Evolutionary conservation across 2,888 invertebrate genomes (phyloP).

Genomic region (Microplitis deprimator): DNA sequence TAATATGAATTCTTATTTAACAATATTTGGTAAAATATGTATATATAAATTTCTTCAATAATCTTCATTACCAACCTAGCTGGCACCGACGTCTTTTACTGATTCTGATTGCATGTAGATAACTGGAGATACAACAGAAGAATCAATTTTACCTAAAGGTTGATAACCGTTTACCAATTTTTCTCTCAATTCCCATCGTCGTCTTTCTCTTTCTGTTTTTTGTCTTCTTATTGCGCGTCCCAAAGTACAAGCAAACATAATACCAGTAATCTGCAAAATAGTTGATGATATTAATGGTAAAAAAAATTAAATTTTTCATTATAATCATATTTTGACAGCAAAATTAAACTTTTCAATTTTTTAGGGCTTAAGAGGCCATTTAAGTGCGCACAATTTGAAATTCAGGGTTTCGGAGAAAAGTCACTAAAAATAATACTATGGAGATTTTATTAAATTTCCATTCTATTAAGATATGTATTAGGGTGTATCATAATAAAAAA

Average conservation of each 20-base stretch:
- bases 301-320: background rate
- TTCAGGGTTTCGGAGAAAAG: too few species aligned
- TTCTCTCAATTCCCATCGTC: constrained; percentile 80
- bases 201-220: constrained; percentile 81
- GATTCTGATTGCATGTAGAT: constrained; percentile 63
- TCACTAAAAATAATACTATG: too few species aligned
- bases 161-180: constrained; percentile 73
- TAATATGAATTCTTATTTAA: too few species aligned
- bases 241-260: constrained; percentile 90
- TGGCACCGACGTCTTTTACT: constrained; percentile 47
- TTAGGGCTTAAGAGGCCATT: too few species aligned
- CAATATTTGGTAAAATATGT: too few species aligned
- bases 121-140: constrained; percentile 63
- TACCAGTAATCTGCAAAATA: constrained; percentile 81
- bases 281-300: background rate
- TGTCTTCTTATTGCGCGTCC: constrained; percentile 87
- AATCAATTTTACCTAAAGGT: constrained; percentile 66
- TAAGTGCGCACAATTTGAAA: too few species aligned
- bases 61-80: constrained; percentile 24
- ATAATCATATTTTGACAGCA: too few species aligned
- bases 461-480: too few species aligned
- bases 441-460: too few species aligned
- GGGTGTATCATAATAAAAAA: too few species aligned
- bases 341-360: too few species aligned
- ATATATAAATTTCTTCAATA: too few species aligned